Evolutionary conservation across 2,797 vertebrate species (phyloP).

Genomic region (Trematomus bernacchii): DNA sequence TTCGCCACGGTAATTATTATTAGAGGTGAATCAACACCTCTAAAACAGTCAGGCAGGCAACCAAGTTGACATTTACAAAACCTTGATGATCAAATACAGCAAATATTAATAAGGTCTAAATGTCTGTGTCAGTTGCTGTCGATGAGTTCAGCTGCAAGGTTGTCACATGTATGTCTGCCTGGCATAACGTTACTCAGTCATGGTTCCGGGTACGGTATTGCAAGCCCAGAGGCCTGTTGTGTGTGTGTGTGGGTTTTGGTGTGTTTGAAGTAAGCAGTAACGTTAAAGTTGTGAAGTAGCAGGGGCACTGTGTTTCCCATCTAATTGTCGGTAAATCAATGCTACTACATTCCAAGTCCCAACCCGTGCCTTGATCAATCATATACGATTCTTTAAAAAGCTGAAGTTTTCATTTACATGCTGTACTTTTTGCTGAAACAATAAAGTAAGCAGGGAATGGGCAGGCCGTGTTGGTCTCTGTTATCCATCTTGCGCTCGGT

Average conservation of each 20-base stretch:
- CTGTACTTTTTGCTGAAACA: background rate
- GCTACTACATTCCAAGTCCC: background rate
- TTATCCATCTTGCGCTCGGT: conserved; percentile 36
- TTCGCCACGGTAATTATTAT: background rate
- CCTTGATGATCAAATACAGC: background rate
- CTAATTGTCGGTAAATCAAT: too few species aligned
- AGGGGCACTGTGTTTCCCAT: too few species aligned
- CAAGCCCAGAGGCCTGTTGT: too few species aligned
- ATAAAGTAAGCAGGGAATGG: background rate
- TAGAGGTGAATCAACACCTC: background rate
- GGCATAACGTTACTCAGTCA: too few species aligned
- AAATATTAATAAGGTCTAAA: background rate
- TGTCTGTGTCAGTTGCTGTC: background rate
- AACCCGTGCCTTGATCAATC: background rate
- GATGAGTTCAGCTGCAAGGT: too few species aligned
- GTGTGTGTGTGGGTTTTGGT: too few species aligned
- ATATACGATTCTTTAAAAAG: background rate
- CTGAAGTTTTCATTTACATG: background rate
- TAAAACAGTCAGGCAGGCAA: background rate
- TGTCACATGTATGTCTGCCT: too few species aligned
- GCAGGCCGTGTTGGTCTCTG: conserved; percentile 16
- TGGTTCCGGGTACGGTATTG: too few species aligned
- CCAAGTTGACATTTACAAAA: background rate
- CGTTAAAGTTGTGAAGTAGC: too few species aligned
- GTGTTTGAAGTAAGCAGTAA: too few species aligned